Percentiles rank a stretch among this genome's conserved stretches.
Conservation (phyloP, 2,113 vertebrate genomes). For the Vidua chalybeata region DNA sequence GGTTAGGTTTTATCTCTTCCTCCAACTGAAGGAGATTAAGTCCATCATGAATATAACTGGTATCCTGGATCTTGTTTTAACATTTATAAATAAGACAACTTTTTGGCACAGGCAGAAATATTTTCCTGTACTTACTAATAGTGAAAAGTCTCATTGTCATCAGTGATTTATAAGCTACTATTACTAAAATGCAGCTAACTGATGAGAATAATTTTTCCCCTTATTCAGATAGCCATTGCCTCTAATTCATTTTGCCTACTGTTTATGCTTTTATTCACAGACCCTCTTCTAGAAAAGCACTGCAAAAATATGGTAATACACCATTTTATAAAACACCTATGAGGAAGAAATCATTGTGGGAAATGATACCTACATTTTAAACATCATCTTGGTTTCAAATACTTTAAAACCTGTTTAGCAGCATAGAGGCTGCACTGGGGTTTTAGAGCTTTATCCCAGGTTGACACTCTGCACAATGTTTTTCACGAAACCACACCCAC, state of each 20-base stretch:
- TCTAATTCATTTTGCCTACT: background rate
- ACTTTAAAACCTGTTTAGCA: background rate
- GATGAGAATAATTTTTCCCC: background rate
- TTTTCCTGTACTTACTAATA: background rate
- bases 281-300: background rate
- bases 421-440: background rate
- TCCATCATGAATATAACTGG: background rate
- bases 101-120: background rate
- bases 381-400: background rate
- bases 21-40: background rate
- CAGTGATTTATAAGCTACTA: background rate
- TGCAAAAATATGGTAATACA: background rate
- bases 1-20: background rate
- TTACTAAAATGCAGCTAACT: background rate
- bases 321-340: background rate
- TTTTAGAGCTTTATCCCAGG: background rate
- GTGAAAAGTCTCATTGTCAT: background rate
- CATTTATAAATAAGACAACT: background rate
- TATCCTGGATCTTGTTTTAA: background rate
- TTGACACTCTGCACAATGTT: background rate
- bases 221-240: background rate
- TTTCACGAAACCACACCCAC: background rate
- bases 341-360: background rate
- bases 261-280: background rate
- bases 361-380: background rate